phyloP scores from a whole-genome alignment of 2,888 invertebrate species.

The Rotaria macrura region DNA sequence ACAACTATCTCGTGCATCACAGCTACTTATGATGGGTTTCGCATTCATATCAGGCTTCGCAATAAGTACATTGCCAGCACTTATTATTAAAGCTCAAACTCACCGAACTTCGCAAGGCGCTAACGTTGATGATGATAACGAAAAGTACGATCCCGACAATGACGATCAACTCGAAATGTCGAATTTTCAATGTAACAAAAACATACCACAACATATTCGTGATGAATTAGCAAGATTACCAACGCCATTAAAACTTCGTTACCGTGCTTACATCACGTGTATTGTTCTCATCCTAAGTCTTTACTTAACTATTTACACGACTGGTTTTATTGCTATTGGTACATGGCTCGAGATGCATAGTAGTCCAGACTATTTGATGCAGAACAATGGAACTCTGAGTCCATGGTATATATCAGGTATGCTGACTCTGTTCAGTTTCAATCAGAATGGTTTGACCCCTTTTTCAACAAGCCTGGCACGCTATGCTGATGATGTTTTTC shows the following conservation, averaged over 20 bases:
- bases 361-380: background rate
- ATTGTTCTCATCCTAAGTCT: background rate
- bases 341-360: background rate
- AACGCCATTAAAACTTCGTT: background rate
- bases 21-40: background rate
- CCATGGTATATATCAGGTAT: constrained; percentile 1
- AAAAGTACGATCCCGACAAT: background rate
- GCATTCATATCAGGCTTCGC: background rate
- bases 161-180: no score
- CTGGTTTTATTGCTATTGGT: background rate
- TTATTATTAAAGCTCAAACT: background rate
- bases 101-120: background rate
- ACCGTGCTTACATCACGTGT: background rate
- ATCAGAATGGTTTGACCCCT: background rate
- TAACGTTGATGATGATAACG: background rate
- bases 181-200: background rate
- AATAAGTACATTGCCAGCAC: background rate
- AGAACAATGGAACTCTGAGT: background rate
- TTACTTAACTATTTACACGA: background rate
- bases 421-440: background rate
- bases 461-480: background rate
- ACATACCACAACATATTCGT: background rate
- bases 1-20: background rate
- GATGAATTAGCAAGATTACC: background rate
- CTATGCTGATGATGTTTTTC: background rate